Evolutionary conservation across 37 sponge, comb jelly and placozoan species (phyloP), one percentile per base, ranked within the genome.

Genomic region (Hexactinellida sp.): DNA sequence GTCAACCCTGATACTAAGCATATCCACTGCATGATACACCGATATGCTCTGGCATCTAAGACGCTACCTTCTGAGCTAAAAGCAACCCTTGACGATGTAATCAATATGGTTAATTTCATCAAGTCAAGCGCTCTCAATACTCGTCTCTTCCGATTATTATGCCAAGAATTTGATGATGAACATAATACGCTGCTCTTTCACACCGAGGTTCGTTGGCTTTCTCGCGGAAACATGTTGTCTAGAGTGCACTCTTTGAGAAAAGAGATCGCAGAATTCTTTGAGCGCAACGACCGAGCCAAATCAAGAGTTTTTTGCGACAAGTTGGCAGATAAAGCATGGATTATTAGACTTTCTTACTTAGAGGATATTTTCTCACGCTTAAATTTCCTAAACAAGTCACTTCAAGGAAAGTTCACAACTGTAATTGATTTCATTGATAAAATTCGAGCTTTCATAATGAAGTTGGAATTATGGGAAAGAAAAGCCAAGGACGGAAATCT

Each of bases 221-320:
- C 76, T 63, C 76, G 76, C 76, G 76, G 76, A 63, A 63, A 63
- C 76, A 63, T 63, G 76, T 63, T 63, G 76, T 63, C 76, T 63
- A 63, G 76, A 63, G 76, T 63, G 76, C 76, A 63, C 76, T 63
- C 76, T 63, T 63, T 63, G 76, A 63, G 76, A 63, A 63, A 63
- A 63, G 76, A 63, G 76, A 63, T 63, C 19, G 76, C 76, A 63
- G 30, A 63, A 63, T 63, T 63, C 76, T 63, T 63, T 63, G 76
- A 63, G 76, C 76, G 34, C 76, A 63, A 63, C 76, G 76, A 63
- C 13, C 76, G 76, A 63, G 76, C 76, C 76, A 63, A 63, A 63
- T 63, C 76, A 63, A 63, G 76, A 63, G 76, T 63, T 63, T n/a
- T 63, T 63, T 63, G 21, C 76, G 30, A 63, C 76, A 63, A 63